Percentiles rank a stretch among this genome's conserved stretches.
These are phyloP conservation scores for Microtus ochrogaster DNA, from an alignment of 2,113 vertebrate species.

Conservation along the genomic window DNA sequence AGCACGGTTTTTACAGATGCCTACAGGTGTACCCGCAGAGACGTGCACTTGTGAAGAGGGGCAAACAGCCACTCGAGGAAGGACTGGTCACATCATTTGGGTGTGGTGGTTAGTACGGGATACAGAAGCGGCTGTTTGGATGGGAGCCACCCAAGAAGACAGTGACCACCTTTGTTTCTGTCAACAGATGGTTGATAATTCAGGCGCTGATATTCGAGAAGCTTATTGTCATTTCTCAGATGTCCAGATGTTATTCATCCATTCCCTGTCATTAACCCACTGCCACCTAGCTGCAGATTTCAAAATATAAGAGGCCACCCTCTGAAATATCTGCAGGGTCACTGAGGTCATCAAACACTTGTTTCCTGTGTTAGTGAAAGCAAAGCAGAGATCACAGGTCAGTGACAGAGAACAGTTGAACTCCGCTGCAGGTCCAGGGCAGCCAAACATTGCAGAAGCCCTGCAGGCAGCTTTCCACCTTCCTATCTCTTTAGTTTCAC, in stretches of 20 bases:
- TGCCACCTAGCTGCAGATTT: not conserved
- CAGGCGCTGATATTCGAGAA: not conserved
- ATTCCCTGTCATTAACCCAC: constrained; percentile 28
- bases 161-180: not conserved
- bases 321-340: constrained; percentile 58
- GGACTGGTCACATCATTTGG: not conserved
- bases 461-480: not conserved
- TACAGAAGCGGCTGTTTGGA: not conserved
- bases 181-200: not conserved
- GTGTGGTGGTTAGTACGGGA: not conserved
- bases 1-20: not conserved
- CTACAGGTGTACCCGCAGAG: not conserved
- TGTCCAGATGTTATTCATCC: constrained; percentile 47
- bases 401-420: not conserved
- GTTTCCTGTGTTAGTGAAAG: constrained; percentile 46
- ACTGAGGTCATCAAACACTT: constrained; percentile 55
- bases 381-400: constrained; percentile 12
- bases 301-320: not conserved
- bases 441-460: constrained; percentile 24
- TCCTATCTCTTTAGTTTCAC: not conserved
- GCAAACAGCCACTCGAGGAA: accelerated
- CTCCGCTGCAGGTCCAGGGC: not conserved
- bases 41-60: not conserved
- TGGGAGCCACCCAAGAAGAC: not conserved
- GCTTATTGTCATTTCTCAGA: constrained; percentile 2